Evolutionary conservation across 2,113 vertebrate species (phyloP), one percentile per base, ranked within the genome.

Genomic region (Prochilodus magdalenae): DNA sequence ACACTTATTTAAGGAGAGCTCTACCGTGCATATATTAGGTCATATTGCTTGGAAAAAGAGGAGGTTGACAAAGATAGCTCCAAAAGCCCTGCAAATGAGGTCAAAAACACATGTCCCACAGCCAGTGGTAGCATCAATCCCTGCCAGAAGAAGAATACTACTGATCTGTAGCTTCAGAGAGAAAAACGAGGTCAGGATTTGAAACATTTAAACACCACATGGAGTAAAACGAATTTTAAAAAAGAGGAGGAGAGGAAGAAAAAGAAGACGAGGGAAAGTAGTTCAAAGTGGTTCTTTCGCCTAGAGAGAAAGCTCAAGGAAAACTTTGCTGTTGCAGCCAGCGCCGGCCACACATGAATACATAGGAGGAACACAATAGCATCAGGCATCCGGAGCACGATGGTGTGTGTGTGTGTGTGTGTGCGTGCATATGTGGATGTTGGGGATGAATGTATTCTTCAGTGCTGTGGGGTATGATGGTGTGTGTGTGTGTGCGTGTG

Each of bases 101-200:
- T 89, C 80, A 81, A 70, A 77, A 70, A 85, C 44, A 40, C 63
- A 77, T 71, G 81, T 79, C 15, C 71, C 30, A 60, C 75, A 82
- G 73, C 75, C 53, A 69, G 73, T 36, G 47, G 71, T 27, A 67
- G 60, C 74, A 73, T 47, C 73, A 75, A 55, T 70, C 33, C 57
- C 22, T 84, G 22, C 77, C 75, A 79, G 63, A 77, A 85, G 77
- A 86, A 62, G 80, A 74, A 83, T 82, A 53, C 62, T 69, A 83
- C 69, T 76, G 59, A 84, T 75, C 71, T 60, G 29, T 57, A 15
- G 40, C 65, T 29, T 65, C 74, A 81, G 71, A 84, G 65, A 79
- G 40, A 75, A 83, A 79, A 88, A 83, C 5, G 40, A 83, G 83
- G 87, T 86, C 87, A 79, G 75, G 75, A 83, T 85, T 83, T 80